Conservation (phyloP, 2,797 vertebrate species). For the Chrysocyon brachyurus region DNA sequence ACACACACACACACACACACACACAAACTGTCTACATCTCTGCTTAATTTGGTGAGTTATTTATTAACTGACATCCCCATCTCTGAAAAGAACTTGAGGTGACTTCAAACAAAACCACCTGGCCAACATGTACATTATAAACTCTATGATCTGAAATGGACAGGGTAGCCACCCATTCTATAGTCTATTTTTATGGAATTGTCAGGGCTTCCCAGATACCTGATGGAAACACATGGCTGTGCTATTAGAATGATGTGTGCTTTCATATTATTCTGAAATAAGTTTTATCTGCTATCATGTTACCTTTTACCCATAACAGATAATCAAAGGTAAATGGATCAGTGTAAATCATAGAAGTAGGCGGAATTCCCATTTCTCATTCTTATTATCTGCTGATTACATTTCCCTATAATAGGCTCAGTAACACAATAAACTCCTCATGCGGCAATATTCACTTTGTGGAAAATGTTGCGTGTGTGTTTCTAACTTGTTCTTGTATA, state of each 20-base stretch:
- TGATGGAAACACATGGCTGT: neutral
- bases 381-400: neutral
- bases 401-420: neutral
- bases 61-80: neutral
- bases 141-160: neutral
- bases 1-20: too few species aligned
- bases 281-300: neutral
- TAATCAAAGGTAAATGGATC: neutral
- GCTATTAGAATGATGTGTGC: neutral
- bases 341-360: neutral
- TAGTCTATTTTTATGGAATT: neutral
- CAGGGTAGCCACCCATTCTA: neutral
- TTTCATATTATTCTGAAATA: neutral
- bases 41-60: neutral
- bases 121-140: neutral
- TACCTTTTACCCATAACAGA: neutral
- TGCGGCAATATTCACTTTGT: neutral
- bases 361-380: neutral
- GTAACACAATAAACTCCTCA: neutral
- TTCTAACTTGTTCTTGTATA: neutral
- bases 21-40: neutral
- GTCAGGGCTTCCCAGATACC: neutral
- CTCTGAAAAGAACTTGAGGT: neutral
- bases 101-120: neutral
- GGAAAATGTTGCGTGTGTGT: neutral